Conservation (phyloP, 2,113 vertebrate species). For the Lepus timidus region DNA sequence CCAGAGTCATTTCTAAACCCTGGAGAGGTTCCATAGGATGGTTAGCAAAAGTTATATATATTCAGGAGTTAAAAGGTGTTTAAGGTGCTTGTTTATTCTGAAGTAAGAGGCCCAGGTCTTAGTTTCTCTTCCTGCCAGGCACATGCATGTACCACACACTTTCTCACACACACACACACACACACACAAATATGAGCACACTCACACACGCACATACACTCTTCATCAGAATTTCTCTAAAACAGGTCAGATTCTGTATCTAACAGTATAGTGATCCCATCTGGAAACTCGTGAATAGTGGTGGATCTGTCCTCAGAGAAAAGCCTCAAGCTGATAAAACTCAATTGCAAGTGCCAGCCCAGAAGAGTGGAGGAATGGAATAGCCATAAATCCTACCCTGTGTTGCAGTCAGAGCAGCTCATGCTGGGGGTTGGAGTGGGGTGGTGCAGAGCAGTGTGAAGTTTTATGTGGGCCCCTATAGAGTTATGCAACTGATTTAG, state of each 20-base stretch:
- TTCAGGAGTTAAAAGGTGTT: background rate
- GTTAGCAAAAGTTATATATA: background rate
- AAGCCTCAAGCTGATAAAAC: background rate
- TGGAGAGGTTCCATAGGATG: background rate
- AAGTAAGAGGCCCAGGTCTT: background rate
- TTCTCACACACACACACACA: too few relatives aligned
- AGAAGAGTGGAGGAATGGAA: background rate
- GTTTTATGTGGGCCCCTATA: slow-evolving; percentile 68
- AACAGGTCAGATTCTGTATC: background rate
- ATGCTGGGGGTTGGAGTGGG: background rate
- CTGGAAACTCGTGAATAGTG: background rate
- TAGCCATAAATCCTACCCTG: background rate
- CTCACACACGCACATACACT: background rate
- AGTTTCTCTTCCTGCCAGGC: background rate
- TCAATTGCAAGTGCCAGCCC: background rate
- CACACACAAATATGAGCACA: too few relatives aligned
- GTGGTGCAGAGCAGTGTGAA: slow-evolving; percentile 36
- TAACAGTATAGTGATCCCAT: background rate
- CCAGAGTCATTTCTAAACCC: background rate
- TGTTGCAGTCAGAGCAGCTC: background rate
- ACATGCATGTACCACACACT: background rate
- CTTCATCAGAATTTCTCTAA: slow-evolving; percentile 11
- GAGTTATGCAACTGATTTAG: slow-evolving; percentile 66
- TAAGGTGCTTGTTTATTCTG: slow-evolving; percentile 1
- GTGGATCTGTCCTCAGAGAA: slow-evolving; percentile 10